These are phyloP conservation scores for Andrena minutula DNA, from an alignment of 2,888 invertebrate species.

Conservation along the genomic window DNA sequence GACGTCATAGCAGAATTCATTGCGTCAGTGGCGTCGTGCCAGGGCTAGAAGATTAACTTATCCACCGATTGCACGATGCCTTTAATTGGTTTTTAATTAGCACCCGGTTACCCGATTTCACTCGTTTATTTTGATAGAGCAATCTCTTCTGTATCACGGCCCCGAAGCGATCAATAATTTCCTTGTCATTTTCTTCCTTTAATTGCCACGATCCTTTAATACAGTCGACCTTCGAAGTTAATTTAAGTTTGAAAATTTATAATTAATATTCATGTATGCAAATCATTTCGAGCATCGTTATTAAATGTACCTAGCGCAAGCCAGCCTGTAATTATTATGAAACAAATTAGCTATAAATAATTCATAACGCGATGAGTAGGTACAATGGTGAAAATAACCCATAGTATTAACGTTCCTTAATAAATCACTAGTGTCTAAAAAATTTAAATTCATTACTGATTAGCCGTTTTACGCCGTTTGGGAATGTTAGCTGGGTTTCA, in stretches of 20 bases:
- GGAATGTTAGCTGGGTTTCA: too few species aligned
- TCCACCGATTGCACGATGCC: not conserved
- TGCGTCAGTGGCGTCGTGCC: not conserved
- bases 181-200: not conserved
- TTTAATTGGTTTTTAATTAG: conserved; percentile 2
- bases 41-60: not conserved
- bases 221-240: not conserved
- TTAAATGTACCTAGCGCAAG: not conserved
- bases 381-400: not conserved
- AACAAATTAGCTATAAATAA: conserved; percentile 1
- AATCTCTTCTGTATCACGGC: not conserved
- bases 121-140: not conserved
- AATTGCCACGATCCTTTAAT: not conserved
- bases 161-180: not conserved
- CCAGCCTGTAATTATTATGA: not conserved
- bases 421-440: not conserved
- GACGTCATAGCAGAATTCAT: not conserved
- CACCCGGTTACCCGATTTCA: conserved; percentile 2
- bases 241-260: not conserved
- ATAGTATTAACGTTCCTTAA: not conserved
- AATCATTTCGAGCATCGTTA: not conserved
- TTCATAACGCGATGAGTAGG: not conserved
- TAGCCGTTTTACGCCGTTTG: too few species aligned
- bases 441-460: too few species aligned
- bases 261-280: not conserved